Conservation (phyloP, 2,113 vertebrate species). For the Misgurnus anguillicaudatus region DNA sequence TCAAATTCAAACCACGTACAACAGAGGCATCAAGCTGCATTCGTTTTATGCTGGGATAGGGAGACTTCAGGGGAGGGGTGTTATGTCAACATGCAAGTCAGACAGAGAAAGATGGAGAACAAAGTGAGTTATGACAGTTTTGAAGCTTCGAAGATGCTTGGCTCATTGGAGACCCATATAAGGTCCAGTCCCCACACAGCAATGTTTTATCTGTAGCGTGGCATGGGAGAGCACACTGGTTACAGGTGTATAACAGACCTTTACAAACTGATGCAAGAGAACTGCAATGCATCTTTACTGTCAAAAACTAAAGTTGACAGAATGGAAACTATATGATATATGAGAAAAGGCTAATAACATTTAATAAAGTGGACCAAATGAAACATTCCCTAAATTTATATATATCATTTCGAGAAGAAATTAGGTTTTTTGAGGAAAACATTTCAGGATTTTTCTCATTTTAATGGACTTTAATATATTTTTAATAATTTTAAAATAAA, state of each 20-base stretch:
- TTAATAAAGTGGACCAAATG: too few relatives aligned
- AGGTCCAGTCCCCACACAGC: neutral
- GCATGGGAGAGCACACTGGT: neutral
- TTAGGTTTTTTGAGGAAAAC: too few relatives aligned
- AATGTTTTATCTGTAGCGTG: conserved; percentile 17
- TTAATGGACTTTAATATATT: too few relatives aligned
- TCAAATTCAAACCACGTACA: conserved; percentile 30
- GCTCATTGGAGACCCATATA: neutral
- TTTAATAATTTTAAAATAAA: too few relatives aligned
- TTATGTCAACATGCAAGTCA: conserved; percentile 7
- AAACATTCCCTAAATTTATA: neutral
- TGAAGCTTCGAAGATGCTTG: conserved; percentile 12
- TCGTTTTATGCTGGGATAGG: conserved; percentile 28
- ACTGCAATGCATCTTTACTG: conserved; percentile 26
- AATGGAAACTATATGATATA: neutral
- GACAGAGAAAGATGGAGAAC: conserved; percentile 3
- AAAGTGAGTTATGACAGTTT: conserved; percentile 24
- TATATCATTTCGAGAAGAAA: too few relatives aligned
- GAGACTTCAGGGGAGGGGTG: conserved; percentile 17
- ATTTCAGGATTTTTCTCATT: too few relatives aligned
- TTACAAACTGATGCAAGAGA: conserved; percentile 33
- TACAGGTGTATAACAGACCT: neutral
- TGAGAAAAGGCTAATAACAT: neutral
- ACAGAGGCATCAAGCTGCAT: conserved; percentile 12
- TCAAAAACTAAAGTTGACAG: conserved; percentile 12